phyloP scores from a whole-genome alignment of 2,113 vertebrate genomes.

The Turnix velox region DNA sequence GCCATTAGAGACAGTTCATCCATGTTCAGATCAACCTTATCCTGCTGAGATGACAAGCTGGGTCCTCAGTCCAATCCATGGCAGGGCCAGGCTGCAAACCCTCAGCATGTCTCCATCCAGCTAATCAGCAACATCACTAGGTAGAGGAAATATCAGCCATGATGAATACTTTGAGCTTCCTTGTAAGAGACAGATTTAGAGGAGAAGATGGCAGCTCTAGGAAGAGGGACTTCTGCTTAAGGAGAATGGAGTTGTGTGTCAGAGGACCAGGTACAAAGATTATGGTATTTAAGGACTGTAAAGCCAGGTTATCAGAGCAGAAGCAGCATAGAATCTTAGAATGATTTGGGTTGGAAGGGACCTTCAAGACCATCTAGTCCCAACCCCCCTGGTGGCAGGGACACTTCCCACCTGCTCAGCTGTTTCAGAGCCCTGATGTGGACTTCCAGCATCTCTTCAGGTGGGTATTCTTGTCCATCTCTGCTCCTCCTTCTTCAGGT shows the following conservation, averaged over 20 bases:
- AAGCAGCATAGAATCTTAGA: no score
- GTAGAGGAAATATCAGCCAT: neutral
- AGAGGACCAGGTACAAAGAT: neutral
- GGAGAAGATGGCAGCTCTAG: neutral
- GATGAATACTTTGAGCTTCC: neutral
- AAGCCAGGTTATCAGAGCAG: neutral
- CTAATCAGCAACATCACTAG: neutral
- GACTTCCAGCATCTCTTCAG: neutral
- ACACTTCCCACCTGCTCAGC: neutral
- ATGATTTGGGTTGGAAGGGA: no score
- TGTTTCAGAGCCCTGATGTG: neutral
- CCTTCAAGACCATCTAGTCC: no score
- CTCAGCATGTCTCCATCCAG: no score
- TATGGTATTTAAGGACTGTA: neutral
- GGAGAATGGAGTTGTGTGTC: neutral
- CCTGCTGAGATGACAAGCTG: neutral
- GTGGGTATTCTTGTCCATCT: neutral
- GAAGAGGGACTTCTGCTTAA: neutral
- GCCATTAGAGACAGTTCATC: rapidly evolving
- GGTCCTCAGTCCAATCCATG: neutral
- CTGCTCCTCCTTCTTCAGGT: neutral
- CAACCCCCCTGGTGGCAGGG: no score
- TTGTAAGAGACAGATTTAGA: neutral
- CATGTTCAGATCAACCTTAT: neutral
- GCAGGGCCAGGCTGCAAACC: neutral